Base-by-base conservation (phyloP, 2,888 invertebrate genomes). In the Crepidodera aurea region DNA sequence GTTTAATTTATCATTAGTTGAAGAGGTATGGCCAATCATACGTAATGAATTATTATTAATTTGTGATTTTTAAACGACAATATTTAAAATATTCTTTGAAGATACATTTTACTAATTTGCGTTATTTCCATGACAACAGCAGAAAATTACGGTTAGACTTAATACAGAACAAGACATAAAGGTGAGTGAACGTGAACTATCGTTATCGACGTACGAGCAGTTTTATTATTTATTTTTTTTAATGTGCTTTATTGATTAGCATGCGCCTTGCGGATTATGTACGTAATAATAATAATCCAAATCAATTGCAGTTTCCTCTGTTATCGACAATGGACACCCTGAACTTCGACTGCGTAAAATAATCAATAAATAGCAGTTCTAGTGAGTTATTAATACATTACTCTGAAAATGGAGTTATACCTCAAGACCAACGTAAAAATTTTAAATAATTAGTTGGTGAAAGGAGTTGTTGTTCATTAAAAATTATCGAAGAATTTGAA, bases 281-380 rank as follows among this genome's bases (percentile, higher is more conserved):
- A 60, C 58, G 60, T 63, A 51, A 57, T 57, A 34, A 57, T 57
- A 34, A 54, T 44, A 44, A 50, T 57, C 44, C 50, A 51, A 64
- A 64, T 63, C 63, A 60, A 60, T 65, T 65, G 65, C 65, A 70
- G 70, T 63, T 69, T 63, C 40, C 70, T 69, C 42, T 59, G 63
- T 69, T 70, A 68, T 62, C 70, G 70, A 54, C 57, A 56, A 68
- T 58, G 61, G 64, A 50, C 58, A 54, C 59, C 39, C 53, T 61
- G 60, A 48, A 57, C 61, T 60, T 64, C 61, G 50, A 62, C 53
- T 62, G 66, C 65, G 62, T 66, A 65, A 59, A 69, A 68, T 68
- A 69, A 69, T 69, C 69, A 68, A 69, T 69, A 69, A 67, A 65
- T 53, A 63, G 65, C 64, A 57, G 66, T 70, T 66, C 66, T 60